phyloP scores from a whole-genome alignment of 2,888 invertebrate genomes.

The Drosophila falleni region DNA sequence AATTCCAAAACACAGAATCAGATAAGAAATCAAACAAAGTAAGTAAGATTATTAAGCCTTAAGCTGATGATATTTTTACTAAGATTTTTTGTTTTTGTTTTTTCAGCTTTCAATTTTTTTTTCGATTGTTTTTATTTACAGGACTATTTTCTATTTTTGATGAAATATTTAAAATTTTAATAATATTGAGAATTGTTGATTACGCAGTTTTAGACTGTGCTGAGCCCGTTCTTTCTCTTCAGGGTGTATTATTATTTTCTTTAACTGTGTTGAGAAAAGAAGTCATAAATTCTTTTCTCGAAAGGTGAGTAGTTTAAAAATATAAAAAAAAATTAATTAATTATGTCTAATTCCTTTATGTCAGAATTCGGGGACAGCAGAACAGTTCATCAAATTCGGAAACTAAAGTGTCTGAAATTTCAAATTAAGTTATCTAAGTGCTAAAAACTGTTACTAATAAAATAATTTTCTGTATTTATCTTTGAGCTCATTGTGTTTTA shows the following conservation, averaged over 20 bases:
- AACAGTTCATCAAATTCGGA: background rate
- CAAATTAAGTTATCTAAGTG: background rate
- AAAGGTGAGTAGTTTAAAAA: background rate
- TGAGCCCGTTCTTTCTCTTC: constrained; percentile 8
- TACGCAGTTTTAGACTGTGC: background rate
- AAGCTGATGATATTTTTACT: background rate
- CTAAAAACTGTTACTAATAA: background rate
- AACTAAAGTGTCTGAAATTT: background rate
- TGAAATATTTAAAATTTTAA: constrained; percentile 9
- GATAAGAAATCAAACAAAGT: constrained; percentile 14
- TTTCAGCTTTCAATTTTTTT: constrained; percentile 14
- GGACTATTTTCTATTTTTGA: constrained; percentile 15
- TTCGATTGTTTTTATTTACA: constrained; percentile 9
- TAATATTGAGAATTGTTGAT: constrained; percentile 7
- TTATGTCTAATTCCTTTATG: background rate
- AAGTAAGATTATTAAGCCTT: background rate
- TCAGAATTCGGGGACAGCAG: background rate
- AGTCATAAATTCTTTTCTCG: background rate
- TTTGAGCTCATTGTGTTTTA: too few relatives aligned
- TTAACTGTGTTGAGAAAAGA: constrained; percentile 9
- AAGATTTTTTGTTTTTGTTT: background rate
- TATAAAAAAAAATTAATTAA: too few relatives aligned
- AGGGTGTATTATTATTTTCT: constrained; percentile 6
- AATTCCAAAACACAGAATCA: background rate
- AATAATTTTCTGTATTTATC: too few relatives aligned